phyloP scores from a whole-genome alignment of 2,113 vertebrate species.

The Lepus europaeus region DNA sequence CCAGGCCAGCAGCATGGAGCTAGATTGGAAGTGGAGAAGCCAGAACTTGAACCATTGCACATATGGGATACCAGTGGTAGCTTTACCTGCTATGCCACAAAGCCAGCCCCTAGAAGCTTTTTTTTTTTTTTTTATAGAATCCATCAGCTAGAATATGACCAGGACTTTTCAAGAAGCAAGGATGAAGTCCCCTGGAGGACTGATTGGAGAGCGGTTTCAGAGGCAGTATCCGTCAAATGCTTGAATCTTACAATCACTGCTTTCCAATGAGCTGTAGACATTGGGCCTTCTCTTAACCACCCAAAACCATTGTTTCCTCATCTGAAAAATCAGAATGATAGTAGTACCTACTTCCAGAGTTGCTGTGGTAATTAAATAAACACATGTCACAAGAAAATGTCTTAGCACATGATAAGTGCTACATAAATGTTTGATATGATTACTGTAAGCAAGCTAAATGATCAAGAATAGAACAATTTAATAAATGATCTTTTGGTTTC shows the following conservation, averaged over 20 bases:
- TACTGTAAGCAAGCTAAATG: background rate
- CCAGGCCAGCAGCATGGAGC: too few species aligned
- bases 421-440: background rate
- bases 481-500: background rate
- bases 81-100: too few species aligned
- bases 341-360: background rate
- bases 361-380: slow-evolving; percentile 34
- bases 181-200: background rate
- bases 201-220: slow-evolving; percentile 20
- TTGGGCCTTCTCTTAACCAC: background rate
- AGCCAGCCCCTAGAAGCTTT: too few species aligned
- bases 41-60: too few species aligned
- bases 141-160: background rate
- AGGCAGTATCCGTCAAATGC: background rate
- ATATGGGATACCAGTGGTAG: too few species aligned
- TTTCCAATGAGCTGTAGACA: background rate
- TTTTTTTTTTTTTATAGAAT: background rate
- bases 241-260: background rate
- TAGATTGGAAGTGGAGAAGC: too few species aligned
- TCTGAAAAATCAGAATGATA: background rate
- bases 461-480: background rate
- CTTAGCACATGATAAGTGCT: background rate
- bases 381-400: background rate
- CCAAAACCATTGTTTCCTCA: slow-evolving; percentile 14
- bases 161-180: background rate